These are phyloP conservation scores for Craseonycteris thonglongyai DNA, from an alignment of 2,113 vertebrate species.

Conservation along the genomic window DNA sequence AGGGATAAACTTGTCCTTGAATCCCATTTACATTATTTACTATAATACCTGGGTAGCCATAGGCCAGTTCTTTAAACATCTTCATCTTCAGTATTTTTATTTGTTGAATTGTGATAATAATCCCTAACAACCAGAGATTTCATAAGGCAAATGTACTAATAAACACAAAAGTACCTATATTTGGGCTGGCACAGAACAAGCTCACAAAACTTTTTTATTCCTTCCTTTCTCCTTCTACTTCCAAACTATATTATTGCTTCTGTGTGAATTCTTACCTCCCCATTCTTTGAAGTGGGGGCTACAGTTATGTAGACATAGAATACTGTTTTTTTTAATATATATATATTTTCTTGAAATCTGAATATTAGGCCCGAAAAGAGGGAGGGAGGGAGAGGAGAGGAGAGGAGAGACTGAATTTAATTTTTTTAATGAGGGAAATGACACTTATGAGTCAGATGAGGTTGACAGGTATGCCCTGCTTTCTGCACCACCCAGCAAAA, in stretches of 20 bases:
- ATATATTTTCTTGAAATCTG: not conserved
- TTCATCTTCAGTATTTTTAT: not conserved
- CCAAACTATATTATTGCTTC: not conserved
- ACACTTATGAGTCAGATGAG: not conserved
- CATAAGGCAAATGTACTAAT: not conserved
- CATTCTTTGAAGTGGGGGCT: not conserved
- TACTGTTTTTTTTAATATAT: not conserved
- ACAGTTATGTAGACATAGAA: not conserved
- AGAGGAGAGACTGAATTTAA: too few species aligned
- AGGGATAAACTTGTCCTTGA: not conserved
- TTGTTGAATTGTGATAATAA: not conserved
- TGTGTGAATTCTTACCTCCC: not conserved
- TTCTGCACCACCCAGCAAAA: slow-evolving; percentile 24
- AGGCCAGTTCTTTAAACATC: not conserved
- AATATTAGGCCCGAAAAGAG: not conserved
- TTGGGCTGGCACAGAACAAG: not conserved
- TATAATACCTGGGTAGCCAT: not conserved
- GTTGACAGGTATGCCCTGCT: slow-evolving; percentile 10
- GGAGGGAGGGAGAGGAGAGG: not conserved
- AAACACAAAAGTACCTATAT: not conserved
- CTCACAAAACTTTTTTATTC: not conserved
- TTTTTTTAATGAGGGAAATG: not conserved
- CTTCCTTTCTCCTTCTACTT: not conserved
- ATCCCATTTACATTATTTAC: not conserved
- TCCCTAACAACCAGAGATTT: not conserved